Evolutionary conservation across 2,797 vertebrate genomes (phyloP).

Genomic region (Taeniopygia guttata): DNA sequence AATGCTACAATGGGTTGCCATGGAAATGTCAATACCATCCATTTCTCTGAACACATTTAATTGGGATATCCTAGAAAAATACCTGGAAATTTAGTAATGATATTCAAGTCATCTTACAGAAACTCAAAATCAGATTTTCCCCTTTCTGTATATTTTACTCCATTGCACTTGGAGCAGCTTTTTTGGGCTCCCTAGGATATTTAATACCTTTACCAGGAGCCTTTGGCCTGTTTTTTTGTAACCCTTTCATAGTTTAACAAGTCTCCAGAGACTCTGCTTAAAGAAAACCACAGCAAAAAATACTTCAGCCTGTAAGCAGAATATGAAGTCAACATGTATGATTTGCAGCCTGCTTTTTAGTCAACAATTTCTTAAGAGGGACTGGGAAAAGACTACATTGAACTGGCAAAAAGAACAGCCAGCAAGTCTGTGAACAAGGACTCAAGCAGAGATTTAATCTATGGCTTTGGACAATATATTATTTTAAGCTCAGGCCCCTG

Average conservation of each 20-base stretch:
- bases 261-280: slow-evolving; percentile 1
- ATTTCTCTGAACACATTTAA: background rate
- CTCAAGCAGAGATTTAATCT: background rate
- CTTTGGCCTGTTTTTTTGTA: slow-evolving; percentile 9
- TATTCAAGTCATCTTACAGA: background rate
- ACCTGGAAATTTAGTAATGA: slow-evolving; percentile 27
- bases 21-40: slow-evolving; percentile 63
- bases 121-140: slow-evolving; percentile 12
- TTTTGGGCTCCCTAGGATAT: background rate
- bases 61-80: slow-evolving; percentile 47
- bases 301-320: background rate
- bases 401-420: background rate
- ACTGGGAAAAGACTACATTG: background rate
- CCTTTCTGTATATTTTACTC: background rate
- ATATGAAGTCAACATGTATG: background rate
- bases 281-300: slow-evolving; percentile 50
- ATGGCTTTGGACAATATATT: background rate
- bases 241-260: slow-evolving; percentile 33
- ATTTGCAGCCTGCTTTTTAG: background rate
- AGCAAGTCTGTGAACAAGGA: background rate
- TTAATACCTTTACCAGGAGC: background rate
- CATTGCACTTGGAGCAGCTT: background rate
- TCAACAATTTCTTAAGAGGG: background rate
- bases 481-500: background rate
- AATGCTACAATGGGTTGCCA: slow-evolving; percentile 50